Evolutionary conservation across 2,113 vertebrate species (phyloP).

Genomic region (Carassius gibelio): DNA sequence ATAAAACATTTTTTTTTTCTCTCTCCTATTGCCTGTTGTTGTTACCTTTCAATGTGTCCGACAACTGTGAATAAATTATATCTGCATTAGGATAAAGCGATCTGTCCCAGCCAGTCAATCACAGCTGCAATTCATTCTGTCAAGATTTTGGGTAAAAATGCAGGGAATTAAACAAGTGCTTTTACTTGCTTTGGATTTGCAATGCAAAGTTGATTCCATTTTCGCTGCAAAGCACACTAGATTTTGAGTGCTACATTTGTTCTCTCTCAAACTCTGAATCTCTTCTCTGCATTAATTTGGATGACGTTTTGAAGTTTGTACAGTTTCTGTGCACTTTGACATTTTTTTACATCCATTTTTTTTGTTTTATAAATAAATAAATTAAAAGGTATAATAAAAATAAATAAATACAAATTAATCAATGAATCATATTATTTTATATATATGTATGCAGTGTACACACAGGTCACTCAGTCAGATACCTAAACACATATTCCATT

Average conservation of each 20-base stretch:
- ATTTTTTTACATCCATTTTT: not conserved
- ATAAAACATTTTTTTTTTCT: not conserved
- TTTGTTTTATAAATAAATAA: not conserved
- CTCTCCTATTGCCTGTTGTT: not conserved
- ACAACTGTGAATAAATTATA: not conserved
- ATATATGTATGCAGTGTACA: not conserved
- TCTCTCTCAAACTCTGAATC: conserved; percentile 11
- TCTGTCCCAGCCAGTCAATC: not conserved
- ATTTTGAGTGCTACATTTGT: not conserved
- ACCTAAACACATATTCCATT: not conserved
- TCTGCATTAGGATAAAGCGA: not conserved
- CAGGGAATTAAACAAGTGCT: not conserved
- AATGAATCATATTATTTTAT: too few relatives aligned
- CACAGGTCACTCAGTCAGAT: not conserved
- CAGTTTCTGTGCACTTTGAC: not conserved
- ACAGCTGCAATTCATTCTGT: not conserved
- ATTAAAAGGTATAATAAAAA: too few relatives aligned
- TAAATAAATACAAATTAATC: not conserved
- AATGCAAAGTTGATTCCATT: conserved; percentile 18
- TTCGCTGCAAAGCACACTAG: not conserved
- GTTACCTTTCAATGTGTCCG: not conserved
- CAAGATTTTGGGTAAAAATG: not conserved
- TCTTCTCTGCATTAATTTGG: not conserved
- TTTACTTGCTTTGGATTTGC: conserved; percentile 24
- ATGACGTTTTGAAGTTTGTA: not conserved